These are phyloP conservation scores for Chloropsis cyanopogon DNA, from an alignment of 2,113 vertebrate genomes.

Conservation along the genomic window DNA sequence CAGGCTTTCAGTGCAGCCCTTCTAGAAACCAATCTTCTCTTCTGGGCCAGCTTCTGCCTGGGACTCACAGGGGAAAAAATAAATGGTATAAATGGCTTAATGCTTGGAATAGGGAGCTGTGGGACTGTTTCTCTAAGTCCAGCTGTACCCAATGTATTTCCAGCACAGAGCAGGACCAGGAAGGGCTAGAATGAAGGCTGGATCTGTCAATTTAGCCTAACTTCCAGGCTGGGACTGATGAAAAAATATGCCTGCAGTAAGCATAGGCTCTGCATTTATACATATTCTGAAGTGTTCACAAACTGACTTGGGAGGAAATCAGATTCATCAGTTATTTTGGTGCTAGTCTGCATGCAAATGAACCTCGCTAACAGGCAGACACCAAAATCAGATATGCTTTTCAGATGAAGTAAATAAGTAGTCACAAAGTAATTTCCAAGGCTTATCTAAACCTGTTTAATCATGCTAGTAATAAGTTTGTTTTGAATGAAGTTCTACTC, in stretches of 20 bases:
- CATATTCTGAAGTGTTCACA: background rate
- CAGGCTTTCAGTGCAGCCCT: background rate
- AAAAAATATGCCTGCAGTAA: background rate
- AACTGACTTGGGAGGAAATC: constrained; percentile 1
- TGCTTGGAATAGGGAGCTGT: background rate
- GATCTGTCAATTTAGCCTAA: background rate
- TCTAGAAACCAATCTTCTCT: background rate
- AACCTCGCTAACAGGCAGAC: background rate
- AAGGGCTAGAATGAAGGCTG: background rate
- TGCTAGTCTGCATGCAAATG: constrained; percentile 26
- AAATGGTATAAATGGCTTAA: background rate
- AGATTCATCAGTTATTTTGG: background rate
- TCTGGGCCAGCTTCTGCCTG: background rate
- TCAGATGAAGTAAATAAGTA: background rate
- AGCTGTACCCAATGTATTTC: background rate
- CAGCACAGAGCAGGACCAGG: background rate
- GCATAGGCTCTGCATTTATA: background rate
- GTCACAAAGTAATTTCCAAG: background rate
- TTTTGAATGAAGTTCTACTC: background rate
- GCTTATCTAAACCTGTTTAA: constrained; percentile 11
- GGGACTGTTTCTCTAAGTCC: background rate
- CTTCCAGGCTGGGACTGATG: background rate
- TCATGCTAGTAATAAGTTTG: background rate
- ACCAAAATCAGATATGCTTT: background rate
- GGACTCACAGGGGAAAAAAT: background rate